Evolutionary conservation across 2,888 invertebrate genomes (phyloP).

Genomic region (Zygogramma bicolorata): DNA sequence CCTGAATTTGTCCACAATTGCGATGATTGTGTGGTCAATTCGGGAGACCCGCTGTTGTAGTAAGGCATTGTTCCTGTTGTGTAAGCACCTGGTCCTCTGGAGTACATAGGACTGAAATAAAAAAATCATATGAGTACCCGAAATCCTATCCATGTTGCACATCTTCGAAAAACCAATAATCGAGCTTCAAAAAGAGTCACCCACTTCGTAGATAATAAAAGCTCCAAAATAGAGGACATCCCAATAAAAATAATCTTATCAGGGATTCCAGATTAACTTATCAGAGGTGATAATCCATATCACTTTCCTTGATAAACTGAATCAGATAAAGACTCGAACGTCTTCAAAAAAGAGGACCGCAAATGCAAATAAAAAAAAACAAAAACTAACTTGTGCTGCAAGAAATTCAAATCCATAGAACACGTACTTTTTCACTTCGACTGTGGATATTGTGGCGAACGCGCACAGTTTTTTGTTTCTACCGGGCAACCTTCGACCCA

Average conservation of each 20-base stretch:
- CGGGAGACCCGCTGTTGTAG: constrained; percentile 60
- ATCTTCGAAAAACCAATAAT: constrained; percentile 2
- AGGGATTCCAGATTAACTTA: constrained; percentile 43
- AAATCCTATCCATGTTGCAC: neutral
- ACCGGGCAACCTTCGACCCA: constrained; percentile 40
- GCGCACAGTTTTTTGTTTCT: constrained; percentile 36
- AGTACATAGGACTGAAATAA: constrained; percentile 61
- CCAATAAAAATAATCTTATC: constrained; percentile 39
- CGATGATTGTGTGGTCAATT: constrained; percentile 57
- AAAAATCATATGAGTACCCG: constrained; percentile 30
- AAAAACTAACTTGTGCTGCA: constrained; percentile 60
- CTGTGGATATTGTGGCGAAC: constrained; percentile 14
- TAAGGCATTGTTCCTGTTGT: constrained; percentile 58
- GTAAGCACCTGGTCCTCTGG: constrained; percentile 55
- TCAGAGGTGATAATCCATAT: constrained; percentile 38
- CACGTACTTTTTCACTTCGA: constrained; percentile 34
- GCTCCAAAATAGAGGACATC: constrained; percentile 50
- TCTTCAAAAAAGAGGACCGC: constrained; percentile 14
- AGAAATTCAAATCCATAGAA: constrained; percentile 58
- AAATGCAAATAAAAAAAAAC: constrained; percentile 25
- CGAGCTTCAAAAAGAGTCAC: constrained; percentile 28
- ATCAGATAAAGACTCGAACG: constrained; percentile 16
- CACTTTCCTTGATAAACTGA: constrained; percentile 34
- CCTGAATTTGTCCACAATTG: constrained; percentile 63
- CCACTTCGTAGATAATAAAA: constrained; percentile 51